A percentile compares a stretch with the other conserved stretches of the same genome.
These are phyloP conservation scores for Girardinus metallicus DNA, from an alignment of 2,797 vertebrate genomes.

Conservation along the genomic window DNA sequence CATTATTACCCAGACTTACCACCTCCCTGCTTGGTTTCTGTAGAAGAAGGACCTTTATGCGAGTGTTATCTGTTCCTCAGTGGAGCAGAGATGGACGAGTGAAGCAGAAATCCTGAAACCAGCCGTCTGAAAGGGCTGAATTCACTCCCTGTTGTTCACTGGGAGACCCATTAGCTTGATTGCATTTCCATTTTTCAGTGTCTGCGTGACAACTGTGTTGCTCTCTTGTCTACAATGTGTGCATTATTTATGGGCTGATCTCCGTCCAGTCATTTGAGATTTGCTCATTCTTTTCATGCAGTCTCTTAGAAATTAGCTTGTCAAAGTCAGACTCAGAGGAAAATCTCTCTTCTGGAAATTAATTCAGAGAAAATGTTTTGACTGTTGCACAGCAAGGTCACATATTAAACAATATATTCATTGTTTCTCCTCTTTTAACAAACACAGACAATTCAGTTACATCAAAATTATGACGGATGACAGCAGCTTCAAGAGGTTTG, in stretches of 20 bases:
- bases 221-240: conserved; percentile 10
- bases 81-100: not conserved
- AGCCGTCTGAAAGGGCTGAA: conserved; percentile 5
- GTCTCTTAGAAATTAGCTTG: conserved; percentile 6
- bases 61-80: conserved; percentile 2
- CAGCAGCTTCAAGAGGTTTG: not conserved
- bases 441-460: not conserved
- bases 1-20: conserved; percentile 55
- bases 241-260: not conserved
- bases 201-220: conserved; percentile 33
- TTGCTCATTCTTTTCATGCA: conserved; percentile 34
- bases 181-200: conserved; percentile 55
- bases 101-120: conserved; percentile 19
- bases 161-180: conserved; percentile 50
- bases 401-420: not conserved
- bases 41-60: conserved; percentile 25
- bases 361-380: conserved; percentile 24
- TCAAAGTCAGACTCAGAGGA: conserved; percentile 15
- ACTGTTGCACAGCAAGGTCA: conserved; percentile 21
- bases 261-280: conserved; percentile 19
- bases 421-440: conserved; percentile 13
- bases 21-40: conserved; percentile 52
- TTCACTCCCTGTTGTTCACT: conserved; percentile 19
- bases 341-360: conserved; percentile 15
- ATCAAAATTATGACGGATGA: not conserved